Base-by-base conservation (phyloP, 2,797 vertebrate species). In the Coilia nasus region DNA sequence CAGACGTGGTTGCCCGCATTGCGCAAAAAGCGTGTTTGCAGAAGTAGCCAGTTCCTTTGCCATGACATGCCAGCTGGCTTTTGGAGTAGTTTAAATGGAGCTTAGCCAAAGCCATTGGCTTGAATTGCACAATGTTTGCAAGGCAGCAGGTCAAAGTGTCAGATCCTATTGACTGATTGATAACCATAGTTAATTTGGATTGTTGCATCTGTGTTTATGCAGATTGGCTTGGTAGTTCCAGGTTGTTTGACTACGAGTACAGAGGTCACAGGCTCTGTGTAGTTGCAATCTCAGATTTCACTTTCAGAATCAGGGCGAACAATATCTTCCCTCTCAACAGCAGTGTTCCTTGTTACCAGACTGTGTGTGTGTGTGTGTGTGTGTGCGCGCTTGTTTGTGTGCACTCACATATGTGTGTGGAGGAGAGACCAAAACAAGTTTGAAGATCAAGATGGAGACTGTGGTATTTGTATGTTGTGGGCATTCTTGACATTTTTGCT, bases 321-420 rank as follows among this genome's bases (percentile, higher is more conserved):
- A 31, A 11, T 71, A 15, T 15, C 28, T 35, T 35, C 0, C 17
- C 3, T 35, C 31, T 28, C 28, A 15, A 71, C 31, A 15, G 28
- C 15, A 19, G 31, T 35, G 44, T 78, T 19, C 5, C 35, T 44
- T 14, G 12, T 75, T 31, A 19, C n/a, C 10, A 19, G 19, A 35
- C 35, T 44, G 28, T 88, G 56, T 84, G 88, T 90, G 56, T 60
- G 87, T 59, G 56, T 19, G 17, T 81, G 17, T 21, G 15, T 6
- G n/a, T 10, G 7, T 54, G 46, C 46, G 10, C 10, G 46, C 50
- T 81, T 11, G 31, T 50, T 4, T 14, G 0, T 47, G 46, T 10
- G 10, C 46, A 10, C 46, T 47, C 10, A 47, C 46, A 10, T 54
- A 1, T 54, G 1, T 54, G 50, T 14, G 1, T 54, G 7, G 14